Evolutionary conservation across 2,888 invertebrate species (phyloP), one percentile per base, ranked within the genome.

Genomic region (Cerastoderma edule): DNA sequence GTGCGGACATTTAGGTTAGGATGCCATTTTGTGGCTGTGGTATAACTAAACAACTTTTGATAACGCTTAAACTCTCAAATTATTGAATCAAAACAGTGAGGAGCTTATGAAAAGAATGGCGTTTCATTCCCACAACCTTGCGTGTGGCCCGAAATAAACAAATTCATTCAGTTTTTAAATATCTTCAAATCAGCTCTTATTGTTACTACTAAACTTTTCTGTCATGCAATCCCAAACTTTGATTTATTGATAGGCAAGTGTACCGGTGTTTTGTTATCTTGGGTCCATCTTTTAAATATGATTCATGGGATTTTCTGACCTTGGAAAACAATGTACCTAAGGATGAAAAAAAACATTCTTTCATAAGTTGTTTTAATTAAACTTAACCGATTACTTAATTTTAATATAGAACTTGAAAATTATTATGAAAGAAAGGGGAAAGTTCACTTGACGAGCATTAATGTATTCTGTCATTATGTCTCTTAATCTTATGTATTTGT

Each of bases 11-110:
- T n/a, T n/a, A n/a, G n/a, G n/a, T n/a, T n/a, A n/a, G n/a, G n/a
- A n/a, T n/a, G n/a, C 39, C 39, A 8, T 39, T 39, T 39, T 50
- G 50, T 50, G 19, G 6, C 27, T 54, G 54, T 54, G 50, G 50
- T 8, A 50, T 13, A 13, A 13, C 22, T 50, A 13, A 16, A n/a
- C 50, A 8, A n/a, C 22, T 50, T 50, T 22, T n/a, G 5, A 50
- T 22, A 50, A n/a, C 22, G 50, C 22, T 13, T 50, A n/a, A 8
- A 50, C n/a, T n/a, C n/a, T 13, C 8, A 50, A 22, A 6, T 50
- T 16, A 22, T n/a, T 5, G n/a, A n/a, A 50, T 13, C 5, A 13
- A n/a, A n/a, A n/a, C n/a, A 13, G 50, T n/a, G 8, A n/a, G 22
- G 50, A n/a, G 8, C 50, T n/a, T 16, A 22, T 50, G n/a, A 50